These are phyloP conservation scores for Eidolon dupreanum DNA, from an alignment of 2,797 vertebrate species.

Conservation along the genomic window DNA sequence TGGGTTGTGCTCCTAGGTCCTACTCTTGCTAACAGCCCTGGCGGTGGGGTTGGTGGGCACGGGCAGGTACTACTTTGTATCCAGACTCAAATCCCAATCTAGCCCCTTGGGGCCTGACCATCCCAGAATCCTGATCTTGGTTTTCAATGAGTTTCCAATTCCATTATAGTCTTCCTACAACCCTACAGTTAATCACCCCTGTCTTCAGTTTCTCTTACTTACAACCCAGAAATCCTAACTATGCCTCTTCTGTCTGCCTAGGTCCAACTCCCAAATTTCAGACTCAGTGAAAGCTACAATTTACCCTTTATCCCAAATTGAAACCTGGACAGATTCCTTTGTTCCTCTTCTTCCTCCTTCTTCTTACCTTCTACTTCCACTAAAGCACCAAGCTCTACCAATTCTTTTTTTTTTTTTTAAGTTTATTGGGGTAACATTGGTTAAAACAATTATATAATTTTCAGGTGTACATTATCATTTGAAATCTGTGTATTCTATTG, in stretches of 20 bases:
- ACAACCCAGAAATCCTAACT: background rate
- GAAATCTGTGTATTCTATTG: too few relatives aligned
- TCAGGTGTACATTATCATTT: too few relatives aligned
- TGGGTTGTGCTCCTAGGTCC: accelerated
- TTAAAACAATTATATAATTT: too few relatives aligned
- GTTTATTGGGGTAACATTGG: too few relatives aligned
- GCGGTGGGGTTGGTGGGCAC: too few relatives aligned
- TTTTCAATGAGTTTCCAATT: background rate
- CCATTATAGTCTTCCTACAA: background rate
- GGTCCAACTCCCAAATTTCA: background rate
- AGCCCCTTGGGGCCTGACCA: background rate
- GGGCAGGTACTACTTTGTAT: background rate
- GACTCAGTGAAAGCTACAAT: background rate
- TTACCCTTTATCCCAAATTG: background rate
- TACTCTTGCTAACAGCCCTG: background rate
- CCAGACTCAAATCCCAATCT: background rate
- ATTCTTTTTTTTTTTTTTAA: background rate
- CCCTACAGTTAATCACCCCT: background rate
- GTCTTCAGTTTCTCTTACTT: background rate
- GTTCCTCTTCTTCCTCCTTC: background rate
- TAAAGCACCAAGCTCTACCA: background rate
- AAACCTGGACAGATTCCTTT: background rate
- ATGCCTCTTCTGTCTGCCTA: background rate
- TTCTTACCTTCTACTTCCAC: background rate
- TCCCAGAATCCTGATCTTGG: background rate